phyloP scores from a whole-genome alignment of 2,888 invertebrate genomes.

The Carpatolechia fugitivella region DNA sequence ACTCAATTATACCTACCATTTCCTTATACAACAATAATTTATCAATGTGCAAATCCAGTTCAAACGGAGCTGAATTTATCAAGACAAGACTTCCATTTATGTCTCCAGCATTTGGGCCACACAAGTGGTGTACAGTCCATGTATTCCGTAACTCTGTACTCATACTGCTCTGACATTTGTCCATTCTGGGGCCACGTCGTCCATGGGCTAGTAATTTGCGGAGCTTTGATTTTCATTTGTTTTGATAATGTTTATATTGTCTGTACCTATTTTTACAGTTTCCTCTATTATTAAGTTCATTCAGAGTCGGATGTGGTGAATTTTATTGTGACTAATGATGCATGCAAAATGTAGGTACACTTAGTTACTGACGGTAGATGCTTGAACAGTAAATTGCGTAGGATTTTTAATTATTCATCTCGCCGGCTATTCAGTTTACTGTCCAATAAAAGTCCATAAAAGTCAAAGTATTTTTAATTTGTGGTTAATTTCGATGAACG shows the following conservation, averaged over 20 bases:
- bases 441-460: not conserved
- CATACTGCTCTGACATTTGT: conserved; percentile 27
- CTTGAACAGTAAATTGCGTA: too few species aligned
- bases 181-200: conserved; percentile 30
- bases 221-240: not conserved
- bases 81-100: conserved; percentile 33
- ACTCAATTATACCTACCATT: conserved; percentile 20
- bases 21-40: conserved; percentile 12
- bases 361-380: too few species aligned
- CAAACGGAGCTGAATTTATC: conserved; percentile 17
- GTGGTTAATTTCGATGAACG: not conserved
- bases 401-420: not conserved
- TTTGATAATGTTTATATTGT: not conserved
- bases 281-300: not conserved
- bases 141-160: conserved; percentile 22
- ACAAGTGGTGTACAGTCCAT: conserved; percentile 27
- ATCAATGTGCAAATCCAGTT: conserved; percentile 12
- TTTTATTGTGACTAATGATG: too few species aligned
- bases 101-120: conserved; percentile 42
- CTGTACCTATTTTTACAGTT: too few species aligned
- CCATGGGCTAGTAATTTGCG: conserved; percentile 20
- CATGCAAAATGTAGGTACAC: too few species aligned
- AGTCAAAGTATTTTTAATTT: not conserved
- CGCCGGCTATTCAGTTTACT: not conserved
- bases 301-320: not conserved